These are phyloP conservation scores for Graptemys geographica DNA, from an alignment of 2,797 vertebrate species.

Conservation along the genomic window DNA sequence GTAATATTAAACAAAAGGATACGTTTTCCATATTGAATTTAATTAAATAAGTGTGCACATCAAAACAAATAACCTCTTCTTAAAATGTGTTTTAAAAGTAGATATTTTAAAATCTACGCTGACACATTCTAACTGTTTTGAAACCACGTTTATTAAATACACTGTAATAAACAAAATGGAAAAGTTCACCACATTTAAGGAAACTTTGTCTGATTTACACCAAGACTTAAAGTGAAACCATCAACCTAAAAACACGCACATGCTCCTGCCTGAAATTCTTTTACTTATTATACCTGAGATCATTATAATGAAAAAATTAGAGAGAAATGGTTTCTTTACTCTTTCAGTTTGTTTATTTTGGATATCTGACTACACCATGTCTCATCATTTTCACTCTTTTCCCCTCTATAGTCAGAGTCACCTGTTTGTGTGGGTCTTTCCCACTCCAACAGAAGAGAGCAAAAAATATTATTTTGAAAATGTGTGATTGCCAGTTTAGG, in stretches of 20 bases:
- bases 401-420: neutral
- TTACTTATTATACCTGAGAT: neutral
- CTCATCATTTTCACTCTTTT: neutral
- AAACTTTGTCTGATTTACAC: neutral
- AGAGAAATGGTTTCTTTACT: neutral
- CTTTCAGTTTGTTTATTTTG: neutral
- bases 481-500: neutral
- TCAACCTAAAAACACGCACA: neutral
- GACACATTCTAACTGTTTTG: neutral
- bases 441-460: neutral
- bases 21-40: fast-evolving
- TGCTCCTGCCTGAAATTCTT: neutral
- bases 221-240: neutral
- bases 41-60: neutral
- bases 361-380: neutral
- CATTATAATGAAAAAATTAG: neutral
- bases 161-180: neutral
- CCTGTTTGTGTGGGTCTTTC: neutral
- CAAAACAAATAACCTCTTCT: neutral
- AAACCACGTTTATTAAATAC: neutral
- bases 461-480: neutral
- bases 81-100: neutral
- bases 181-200: neutral
- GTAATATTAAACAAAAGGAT: neutral
- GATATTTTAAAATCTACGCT: neutral